Conservation (phyloP, 92 coral and sea anemone species). For the Heteractis magnifica region DNA sequence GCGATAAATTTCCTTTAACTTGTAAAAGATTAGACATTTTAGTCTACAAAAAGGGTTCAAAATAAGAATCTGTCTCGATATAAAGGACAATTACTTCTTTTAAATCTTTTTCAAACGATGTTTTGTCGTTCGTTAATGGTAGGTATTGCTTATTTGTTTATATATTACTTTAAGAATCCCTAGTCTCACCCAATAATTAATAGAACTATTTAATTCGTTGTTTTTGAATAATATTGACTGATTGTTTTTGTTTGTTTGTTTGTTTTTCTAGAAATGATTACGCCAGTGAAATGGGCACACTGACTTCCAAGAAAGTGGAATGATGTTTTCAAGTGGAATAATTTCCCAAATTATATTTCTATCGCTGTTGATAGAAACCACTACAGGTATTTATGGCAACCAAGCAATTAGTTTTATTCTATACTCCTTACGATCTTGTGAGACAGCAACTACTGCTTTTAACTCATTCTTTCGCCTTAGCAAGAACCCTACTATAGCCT, state of each 20-base stretch:
- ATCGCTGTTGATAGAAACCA: not conserved
- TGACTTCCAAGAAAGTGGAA: not conserved
- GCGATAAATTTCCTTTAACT: not conserved
- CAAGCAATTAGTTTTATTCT: too few relatives aligned
- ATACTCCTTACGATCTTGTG: too few relatives aligned
- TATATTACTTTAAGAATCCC: not conserved
- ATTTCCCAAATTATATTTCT: not conserved
- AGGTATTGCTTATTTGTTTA: not conserved
- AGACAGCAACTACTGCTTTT: too few relatives aligned
- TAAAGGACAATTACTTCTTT: not conserved
- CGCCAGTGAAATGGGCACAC: conserved; percentile 10
- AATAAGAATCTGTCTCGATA: not conserved
- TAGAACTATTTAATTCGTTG: not conserved
- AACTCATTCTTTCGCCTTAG: too few relatives aligned
- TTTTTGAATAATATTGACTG: not conserved
- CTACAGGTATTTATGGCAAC: not conserved
- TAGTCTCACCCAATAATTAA: not conserved
- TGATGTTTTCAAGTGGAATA: conserved; percentile 20
- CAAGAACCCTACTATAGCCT: too few relatives aligned
- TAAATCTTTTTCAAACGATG: not conserved
- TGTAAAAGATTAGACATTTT: not conserved
- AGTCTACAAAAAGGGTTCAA: not conserved
- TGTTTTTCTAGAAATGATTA: not conserved
- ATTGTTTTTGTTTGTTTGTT: not conserved
- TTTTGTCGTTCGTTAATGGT: not conserved